Conservation (phyloP, 2,113 vertebrate genomes). For the Hippocampus zosterae region DNA sequence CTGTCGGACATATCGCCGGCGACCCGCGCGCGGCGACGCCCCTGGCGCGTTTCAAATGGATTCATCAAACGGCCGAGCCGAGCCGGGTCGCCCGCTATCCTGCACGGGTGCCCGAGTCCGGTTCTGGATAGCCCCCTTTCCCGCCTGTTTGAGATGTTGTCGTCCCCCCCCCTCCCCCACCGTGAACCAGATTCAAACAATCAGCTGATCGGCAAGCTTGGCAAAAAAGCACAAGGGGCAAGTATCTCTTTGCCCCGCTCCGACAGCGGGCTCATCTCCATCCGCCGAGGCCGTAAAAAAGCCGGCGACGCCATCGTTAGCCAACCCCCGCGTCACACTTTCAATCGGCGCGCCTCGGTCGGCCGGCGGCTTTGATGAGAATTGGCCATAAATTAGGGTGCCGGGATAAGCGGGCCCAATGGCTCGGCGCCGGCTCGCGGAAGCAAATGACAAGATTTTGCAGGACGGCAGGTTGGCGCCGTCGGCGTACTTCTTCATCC, state of each 20-base stretch:
- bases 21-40: neutral
- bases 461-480: neutral
- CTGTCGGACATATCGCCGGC: slow-evolving; percentile 1
- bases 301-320: slow-evolving; percentile 48
- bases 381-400: slow-evolving; percentile 50
- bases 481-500: neutral
- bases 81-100: neutral
- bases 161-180: no score
- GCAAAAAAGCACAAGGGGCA: neutral
- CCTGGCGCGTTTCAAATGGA: neutral
- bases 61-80: neutral
- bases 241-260: slow-evolving; percentile 34
- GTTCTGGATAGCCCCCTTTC: no score
- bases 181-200: no score
- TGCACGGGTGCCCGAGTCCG: no score
- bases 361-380: slow-evolving; percentile 56
- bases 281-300: slow-evolving; percentile 53
- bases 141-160: no score
- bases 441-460: neutral
- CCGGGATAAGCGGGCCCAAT: neutral
- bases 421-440: neutral
- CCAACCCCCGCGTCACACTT: slow-evolving; percentile 42
- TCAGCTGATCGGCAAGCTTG: no score
- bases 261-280: slow-evolving; percentile 55
- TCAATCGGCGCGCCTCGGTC: slow-evolving; percentile 51